Evolutionary conservation across 1,140 invertebrate species (phyloP).

Genomic region (Calliopsis andreniformis): DNA sequence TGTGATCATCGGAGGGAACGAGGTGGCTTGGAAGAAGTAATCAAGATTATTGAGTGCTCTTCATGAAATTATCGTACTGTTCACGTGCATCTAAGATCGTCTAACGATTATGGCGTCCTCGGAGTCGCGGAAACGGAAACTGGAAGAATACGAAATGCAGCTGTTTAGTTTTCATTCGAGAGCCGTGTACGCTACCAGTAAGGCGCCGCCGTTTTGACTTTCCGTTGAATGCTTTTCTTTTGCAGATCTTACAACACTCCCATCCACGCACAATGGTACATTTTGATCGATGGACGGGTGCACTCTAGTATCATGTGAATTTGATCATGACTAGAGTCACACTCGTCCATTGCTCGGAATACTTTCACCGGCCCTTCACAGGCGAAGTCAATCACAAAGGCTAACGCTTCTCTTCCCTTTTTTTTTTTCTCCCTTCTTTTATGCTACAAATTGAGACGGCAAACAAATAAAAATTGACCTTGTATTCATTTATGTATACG

Average conservation of each 20-base stretch:
- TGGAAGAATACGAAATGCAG: conserved; percentile 78
- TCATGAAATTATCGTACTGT: not conserved
- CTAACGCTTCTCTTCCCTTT: conserved; percentile 31
- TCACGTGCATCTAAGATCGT: conserved; percentile 15
- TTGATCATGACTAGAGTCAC: conserved; percentile 79
- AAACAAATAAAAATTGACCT: conserved; percentile 42
- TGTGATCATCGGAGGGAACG: conserved; percentile 43
- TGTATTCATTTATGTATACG: conserved; percentile 21
- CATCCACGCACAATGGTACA: conserved; percentile 20
- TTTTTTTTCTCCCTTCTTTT: conserved; percentile 1
- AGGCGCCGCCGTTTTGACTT: conserved; percentile 64
- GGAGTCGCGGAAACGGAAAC: conserved; percentile 65
- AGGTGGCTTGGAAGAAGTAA: conserved; percentile 26
- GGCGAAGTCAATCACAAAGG: conserved; percentile 42
- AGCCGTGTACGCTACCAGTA: conserved; percentile 71
- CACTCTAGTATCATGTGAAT: conserved; percentile 76
- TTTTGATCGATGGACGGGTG: conserved; percentile 73
- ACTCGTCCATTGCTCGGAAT: conserved; percentile 76
- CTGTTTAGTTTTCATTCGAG: conserved; percentile 75
- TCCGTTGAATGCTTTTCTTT: conserved; percentile 56
- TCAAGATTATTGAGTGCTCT: conserved; percentile 25
- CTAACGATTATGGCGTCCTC: conserved; percentile 52
- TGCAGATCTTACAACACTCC: conserved; percentile 47
- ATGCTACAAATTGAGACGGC: conserved; percentile 2
- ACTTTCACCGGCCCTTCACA: conserved; percentile 49